A percentile compares a stretch with the other conserved stretches of the same genome.
These are phyloP conservation scores for Petrophora chlorosata DNA, from an alignment of 2,888 invertebrate genomes.

Conservation along the genomic window DNA sequence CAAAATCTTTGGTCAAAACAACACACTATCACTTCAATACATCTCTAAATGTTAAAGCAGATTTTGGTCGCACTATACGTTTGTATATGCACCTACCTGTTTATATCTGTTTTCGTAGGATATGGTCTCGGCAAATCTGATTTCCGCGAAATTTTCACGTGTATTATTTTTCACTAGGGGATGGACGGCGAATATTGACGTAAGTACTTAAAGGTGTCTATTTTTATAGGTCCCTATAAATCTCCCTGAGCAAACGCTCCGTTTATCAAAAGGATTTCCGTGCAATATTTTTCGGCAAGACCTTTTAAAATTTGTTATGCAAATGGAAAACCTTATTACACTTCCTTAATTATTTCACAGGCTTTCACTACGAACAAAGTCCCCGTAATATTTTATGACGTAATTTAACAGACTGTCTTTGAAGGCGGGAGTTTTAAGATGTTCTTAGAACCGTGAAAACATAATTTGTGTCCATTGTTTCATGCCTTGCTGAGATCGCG, in stretches of 20 bases:
- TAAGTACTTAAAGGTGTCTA: neutral
- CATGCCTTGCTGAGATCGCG: conserved; percentile 40
- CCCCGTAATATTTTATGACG: conserved; percentile 70
- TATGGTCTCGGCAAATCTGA: too few relatives aligned
- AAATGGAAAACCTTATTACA: conserved; percentile 75
- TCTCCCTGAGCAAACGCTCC: conserved; percentile 44
- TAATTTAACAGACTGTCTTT: conserved; percentile 68
- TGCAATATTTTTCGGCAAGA: conserved; percentile 57
- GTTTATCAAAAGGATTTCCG: conserved; percentile 67
- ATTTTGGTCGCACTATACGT: too few relatives aligned
- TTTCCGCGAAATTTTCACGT: too few relatives aligned
- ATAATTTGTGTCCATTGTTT: conserved; percentile 50
- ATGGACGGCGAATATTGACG: conserved; percentile 29
- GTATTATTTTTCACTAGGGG: too few relatives aligned
- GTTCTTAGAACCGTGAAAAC: conserved; percentile 46
- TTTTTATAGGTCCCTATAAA: conserved; percentile 22
- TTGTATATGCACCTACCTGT: too few relatives aligned
- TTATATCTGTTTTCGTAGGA: too few relatives aligned
- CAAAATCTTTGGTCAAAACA: too few relatives aligned
- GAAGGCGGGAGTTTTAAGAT: conserved; percentile 58
- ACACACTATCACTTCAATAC: too few relatives aligned
- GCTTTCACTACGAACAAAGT: conserved; percentile 62
- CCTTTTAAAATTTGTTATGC: conserved; percentile 71
- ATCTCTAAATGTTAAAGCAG: too few relatives aligned
- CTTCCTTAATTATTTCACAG: conserved; percentile 75